Evolutionary conservation across 2,113 vertebrate species (phyloP), one percentile per base, ranked within the genome.

Genomic region (Bos javanicus): DNA sequence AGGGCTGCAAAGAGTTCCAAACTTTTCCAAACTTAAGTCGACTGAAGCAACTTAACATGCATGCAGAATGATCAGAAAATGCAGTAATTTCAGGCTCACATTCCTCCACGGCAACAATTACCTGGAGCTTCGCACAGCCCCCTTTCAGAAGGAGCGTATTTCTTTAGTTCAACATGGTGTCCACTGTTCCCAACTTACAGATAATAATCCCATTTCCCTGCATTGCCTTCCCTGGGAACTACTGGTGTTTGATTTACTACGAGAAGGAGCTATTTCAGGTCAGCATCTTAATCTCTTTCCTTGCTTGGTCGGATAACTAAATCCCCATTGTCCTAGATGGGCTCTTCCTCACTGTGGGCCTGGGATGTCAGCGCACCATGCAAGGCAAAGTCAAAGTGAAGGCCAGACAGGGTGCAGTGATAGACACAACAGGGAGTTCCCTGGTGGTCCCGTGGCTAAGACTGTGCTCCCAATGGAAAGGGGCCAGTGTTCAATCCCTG

Each of bases 251-350:
- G 50, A 16, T n/a, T 33, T 39, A 2, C 4, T 15, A 17, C 0
- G 0, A 4, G 2, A 7, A 16, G 2, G 15, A 21, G 8, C 8
- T 23, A 4, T 39, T 46, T 56, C 28, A 25, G 15, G 25, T 23
- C 84, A 14, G 48, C 17, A 13, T 28, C 43, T 39, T 39, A 9
- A 33, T 30, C 56, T 25, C 19, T 60, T 23, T 52, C n/a, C 62
- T 15, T 59, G 0, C 1, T 56, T 4, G 5, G 26, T 23, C 36
- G 0, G 19, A 14, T 48, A 43, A 25, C 39, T 39, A 71, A 14
- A 54, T 3, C 25, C 84, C 57, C 2, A 2, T 15, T 11, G 7
- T 48, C 46, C 14, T 6, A 1, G 0, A 3, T 2, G 2, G 9
- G 10, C 0, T 25, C 26, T 23, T 83, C 28, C 4, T 39, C 30